phyloP scores from a whole-genome alignment of 2,888 invertebrate genomes.

The Pyralis farinalis region DNA sequence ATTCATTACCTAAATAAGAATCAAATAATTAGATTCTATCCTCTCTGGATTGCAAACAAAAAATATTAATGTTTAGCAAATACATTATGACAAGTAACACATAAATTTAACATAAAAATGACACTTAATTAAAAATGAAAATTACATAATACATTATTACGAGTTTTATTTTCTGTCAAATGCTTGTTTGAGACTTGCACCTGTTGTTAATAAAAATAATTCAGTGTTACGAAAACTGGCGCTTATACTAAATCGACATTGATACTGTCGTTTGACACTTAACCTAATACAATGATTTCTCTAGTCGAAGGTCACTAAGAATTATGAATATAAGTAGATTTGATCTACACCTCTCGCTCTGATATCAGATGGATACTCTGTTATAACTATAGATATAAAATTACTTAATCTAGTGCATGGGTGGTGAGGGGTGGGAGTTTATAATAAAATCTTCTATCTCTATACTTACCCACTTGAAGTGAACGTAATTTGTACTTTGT shows the following conservation, averaged over 20 bases:
- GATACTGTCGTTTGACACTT: constrained; percentile 46
- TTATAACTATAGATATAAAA: constrained; percentile 43
- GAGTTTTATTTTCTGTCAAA: constrained; percentile 21
- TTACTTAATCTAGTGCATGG: constrained; percentile 43
- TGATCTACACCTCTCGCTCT: constrained; percentile 52
- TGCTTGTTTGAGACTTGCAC: constrained; percentile 66
- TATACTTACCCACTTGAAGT: constrained; percentile 54
- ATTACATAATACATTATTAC: constrained; percentile 23
- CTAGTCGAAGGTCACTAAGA: constrained; percentile 45
- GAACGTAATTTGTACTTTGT: constrained; percentile 63
- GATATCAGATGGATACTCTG: constrained; percentile 38
- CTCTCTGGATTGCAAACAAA: constrained; percentile 45
- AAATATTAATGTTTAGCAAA: constrained; percentile 33
- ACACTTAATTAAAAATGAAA: constrained; percentile 23
- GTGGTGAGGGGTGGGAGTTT: constrained; percentile 46
- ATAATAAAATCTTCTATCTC: constrained; percentile 33
- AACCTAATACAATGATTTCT: constrained; percentile 50
- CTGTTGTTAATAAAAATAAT: constrained; percentile 37
- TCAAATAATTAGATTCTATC: constrained; percentile 61
- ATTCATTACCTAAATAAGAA: constrained; percentile 33
- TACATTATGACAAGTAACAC: constrained; percentile 26
- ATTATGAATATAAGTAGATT: constrained; percentile 62
- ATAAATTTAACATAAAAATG: constrained; percentile 17
- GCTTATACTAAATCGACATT: constrained; percentile 33
- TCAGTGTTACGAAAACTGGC: constrained; percentile 30